Conservation (phyloP, 2,888 invertebrate genomes). For the Xiphydria camelus region DNA sequence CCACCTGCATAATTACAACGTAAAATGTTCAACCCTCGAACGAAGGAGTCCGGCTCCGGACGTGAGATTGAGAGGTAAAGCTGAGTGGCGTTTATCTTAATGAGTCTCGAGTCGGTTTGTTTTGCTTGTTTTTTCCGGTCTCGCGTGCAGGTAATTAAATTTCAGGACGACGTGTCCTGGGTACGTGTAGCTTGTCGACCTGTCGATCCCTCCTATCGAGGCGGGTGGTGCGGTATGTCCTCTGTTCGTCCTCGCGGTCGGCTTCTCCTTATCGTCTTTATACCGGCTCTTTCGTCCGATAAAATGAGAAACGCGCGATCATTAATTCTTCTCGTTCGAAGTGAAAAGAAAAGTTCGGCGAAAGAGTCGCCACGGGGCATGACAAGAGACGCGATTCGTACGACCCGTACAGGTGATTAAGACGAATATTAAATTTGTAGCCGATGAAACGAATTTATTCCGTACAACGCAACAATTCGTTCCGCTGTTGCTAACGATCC, state of each 20-base stretch:
- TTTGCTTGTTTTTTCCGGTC: not conserved
- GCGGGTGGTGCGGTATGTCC: not conserved
- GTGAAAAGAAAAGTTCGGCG: too few relatives aligned
- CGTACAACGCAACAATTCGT: too few relatives aligned
- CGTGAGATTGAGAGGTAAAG: constrained; percentile 30
- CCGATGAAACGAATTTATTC: too few relatives aligned
- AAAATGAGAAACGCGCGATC: too few relatives aligned
- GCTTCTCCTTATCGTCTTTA: too few relatives aligned
- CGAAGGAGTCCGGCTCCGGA: not conserved
- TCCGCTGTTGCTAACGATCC: too few relatives aligned
- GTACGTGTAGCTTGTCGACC: not conserved
- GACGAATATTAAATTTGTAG: too few relatives aligned
- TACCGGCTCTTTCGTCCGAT: too few relatives aligned
- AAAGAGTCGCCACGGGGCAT: too few relatives aligned
- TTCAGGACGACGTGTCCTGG: not conserved
- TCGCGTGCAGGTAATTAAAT: not conserved
- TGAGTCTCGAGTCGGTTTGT: constrained; percentile 26
- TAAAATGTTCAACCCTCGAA: constrained; percentile 32
- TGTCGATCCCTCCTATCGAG: not conserved
- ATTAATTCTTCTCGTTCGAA: too few relatives aligned
- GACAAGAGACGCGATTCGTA: too few relatives aligned
- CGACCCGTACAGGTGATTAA: too few relatives aligned
- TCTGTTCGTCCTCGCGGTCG: not conserved
- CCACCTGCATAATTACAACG: constrained; percentile 31
- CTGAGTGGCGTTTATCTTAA: constrained; percentile 33